Conservation (phyloP, 2,888 invertebrate species). For the Eudemis profundana region DNA sequence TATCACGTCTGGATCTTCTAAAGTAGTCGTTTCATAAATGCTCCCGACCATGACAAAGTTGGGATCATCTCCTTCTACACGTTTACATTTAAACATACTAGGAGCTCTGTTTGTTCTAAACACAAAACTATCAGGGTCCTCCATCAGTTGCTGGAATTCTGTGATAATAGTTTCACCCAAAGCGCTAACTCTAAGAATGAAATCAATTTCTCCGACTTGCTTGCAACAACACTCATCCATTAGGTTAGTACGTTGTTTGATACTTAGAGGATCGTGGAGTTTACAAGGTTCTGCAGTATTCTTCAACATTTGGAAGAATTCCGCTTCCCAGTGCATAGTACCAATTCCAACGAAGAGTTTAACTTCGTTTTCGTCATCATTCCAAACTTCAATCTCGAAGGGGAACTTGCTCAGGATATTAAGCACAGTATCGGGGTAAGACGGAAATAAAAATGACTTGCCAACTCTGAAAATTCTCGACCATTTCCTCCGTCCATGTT, state of each 20-base stretch:
- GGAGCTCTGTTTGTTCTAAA: constrained; percentile 78
- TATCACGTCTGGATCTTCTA: constrained; percentile 73
- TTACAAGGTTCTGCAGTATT: constrained; percentile 67
- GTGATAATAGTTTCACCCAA: constrained; percentile 79
- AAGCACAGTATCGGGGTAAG: constrained; percentile 76
- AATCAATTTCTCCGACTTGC: constrained; percentile 72
- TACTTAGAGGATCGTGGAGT: constrained; percentile 65
- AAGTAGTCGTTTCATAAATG: constrained; percentile 74
- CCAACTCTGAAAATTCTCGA: constrained; percentile 75
- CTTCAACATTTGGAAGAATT: constrained; percentile 80
- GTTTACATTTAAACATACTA: constrained; percentile 75
- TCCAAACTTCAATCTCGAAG: constrained; percentile 80
- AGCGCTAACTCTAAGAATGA: constrained; percentile 80
- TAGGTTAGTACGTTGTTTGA: constrained; percentile 64
- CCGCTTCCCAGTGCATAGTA: constrained; percentile 75
- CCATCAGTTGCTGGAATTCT: constrained; percentile 75
- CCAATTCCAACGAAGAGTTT: constrained; percentile 76
- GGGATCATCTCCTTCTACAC: constrained; percentile 73
- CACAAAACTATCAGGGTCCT: constrained; percentile 72
- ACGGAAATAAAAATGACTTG: constrained; percentile 84
- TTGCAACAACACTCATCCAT: constrained; percentile 70
- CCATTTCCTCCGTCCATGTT: constrained; percentile 67
- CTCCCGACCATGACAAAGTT: constrained; percentile 78
- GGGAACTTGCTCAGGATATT: constrained; percentile 76
- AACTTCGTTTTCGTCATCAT: constrained; percentile 71